Conservation (phyloP, 2,797 vertebrate species). For the Pagetopsis macropterus region DNA sequence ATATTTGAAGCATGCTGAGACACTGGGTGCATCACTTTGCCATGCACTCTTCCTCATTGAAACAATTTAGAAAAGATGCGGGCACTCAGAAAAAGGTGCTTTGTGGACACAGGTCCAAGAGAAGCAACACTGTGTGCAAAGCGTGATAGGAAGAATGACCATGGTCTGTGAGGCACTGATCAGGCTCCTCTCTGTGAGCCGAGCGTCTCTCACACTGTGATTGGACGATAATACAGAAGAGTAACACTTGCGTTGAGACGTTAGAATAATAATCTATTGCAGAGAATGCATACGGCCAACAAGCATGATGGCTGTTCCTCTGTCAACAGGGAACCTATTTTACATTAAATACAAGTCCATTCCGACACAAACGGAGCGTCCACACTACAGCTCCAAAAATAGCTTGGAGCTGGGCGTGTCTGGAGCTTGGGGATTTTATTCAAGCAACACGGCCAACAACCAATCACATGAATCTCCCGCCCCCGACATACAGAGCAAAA, state of each 20-base stretch:
- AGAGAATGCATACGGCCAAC: not conserved
- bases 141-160: constrained; percentile 22
- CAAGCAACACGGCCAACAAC: too few species aligned
- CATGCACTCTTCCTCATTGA: too few species aligned
- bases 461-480: too few species aligned
- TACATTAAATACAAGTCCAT: not conserved
- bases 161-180: not conserved
- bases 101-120: not conserved
- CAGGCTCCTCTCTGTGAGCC: not conserved
- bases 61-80: too few species aligned
- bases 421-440: too few species aligned
- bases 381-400: too few species aligned
- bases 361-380: too few species aligned
- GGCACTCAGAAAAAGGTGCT: too few species aligned
- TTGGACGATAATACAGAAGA: not conserved
- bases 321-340: not conserved
- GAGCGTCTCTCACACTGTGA: not conserved
- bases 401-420: too few species aligned
- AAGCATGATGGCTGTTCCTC: not conserved
- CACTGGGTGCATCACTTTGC: too few species aligned
- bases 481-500: too few species aligned
- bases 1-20: too few species aligned
- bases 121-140: not conserved
- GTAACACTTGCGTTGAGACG: not conserved
- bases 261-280: not conserved